These are phyloP conservation scores for Oscheius sp. DNA, from an alignment of 1,140 invertebrate species.

Conservation along the genomic window DNA sequence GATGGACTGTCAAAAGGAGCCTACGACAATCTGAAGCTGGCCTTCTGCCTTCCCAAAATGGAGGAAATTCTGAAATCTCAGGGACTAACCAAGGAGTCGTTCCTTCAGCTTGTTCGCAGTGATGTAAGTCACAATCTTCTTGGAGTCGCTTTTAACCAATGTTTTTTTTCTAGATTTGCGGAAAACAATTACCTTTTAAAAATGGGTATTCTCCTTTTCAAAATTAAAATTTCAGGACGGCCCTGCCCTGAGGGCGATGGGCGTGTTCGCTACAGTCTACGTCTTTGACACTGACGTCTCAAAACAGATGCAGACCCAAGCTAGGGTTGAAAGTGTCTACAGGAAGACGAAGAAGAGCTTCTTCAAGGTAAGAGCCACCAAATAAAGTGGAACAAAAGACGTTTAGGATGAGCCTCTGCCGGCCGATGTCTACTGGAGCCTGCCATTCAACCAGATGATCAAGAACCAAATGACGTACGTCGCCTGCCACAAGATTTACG, in stretches of 20 bases:
- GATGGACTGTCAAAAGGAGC: slow-evolving; percentile 51
- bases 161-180: too few species aligned
- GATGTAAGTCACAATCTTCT: slow-evolving; percentile 44
- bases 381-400: slow-evolving; percentile 1
- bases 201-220: slow-evolving; percentile 17
- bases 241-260: slow-evolving; percentile 51
- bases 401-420: slow-evolving; percentile 37
- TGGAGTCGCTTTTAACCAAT: too few species aligned
- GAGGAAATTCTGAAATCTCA: slow-evolving; percentile 57
- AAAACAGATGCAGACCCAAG: slow-evolving; percentile 55
- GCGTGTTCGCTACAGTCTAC: slow-evolving; percentile 59
- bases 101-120: slow-evolving; percentile 51
- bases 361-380: slow-evolving; percentile 40
- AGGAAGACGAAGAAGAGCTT: slow-evolving; percentile 54
- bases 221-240: slow-evolving; percentile 45
- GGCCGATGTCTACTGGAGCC: slow-evolving; percentile 49
- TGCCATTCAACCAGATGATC: slow-evolving; percentile 54
- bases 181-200: background rate
- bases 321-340: slow-evolving; percentile 54
- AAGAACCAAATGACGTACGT: slow-evolving; percentile 55
- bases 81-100: slow-evolving; percentile 56
- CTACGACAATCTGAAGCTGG: slow-evolving; percentile 58
- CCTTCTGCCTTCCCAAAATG: slow-evolving; percentile 57
- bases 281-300: slow-evolving; percentile 58
- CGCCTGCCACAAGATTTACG: slow-evolving; percentile 59